phyloP scores from a whole-genome alignment of 2,113 vertebrate species.

The Chaetops frenatus region DNA sequence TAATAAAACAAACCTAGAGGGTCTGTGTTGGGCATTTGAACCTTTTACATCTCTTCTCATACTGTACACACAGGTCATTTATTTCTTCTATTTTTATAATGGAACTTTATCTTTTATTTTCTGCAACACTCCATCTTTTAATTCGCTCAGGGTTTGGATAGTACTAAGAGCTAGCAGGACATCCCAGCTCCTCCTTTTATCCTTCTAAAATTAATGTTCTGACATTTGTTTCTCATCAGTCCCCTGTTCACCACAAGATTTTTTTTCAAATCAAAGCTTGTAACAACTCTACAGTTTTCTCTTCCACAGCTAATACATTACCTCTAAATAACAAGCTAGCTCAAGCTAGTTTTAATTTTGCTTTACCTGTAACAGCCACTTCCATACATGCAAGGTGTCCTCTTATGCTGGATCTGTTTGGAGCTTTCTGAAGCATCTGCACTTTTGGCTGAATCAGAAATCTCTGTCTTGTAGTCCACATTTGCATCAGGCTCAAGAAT shows the following conservation, averaged over 20 bases:
- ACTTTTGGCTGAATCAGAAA: background rate
- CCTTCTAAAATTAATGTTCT: background rate
- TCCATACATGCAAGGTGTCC: constrained; percentile 75
- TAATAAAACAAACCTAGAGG: background rate
- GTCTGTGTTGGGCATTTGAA: background rate
- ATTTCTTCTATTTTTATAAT: background rate
- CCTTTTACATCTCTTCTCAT: background rate
- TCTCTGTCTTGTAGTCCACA: constrained; percentile 2
- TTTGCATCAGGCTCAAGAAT: constrained; percentile 2
- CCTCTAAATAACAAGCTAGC: background rate
- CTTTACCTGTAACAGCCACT: constrained; percentile 77
- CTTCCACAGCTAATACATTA: background rate
- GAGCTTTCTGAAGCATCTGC: constrained; percentile 25
- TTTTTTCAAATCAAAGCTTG: background rate
- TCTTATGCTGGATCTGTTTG: constrained; percentile 41
- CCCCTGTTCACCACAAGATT: background rate
- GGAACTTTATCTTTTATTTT: background rate
- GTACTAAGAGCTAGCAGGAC: background rate
- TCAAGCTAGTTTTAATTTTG: background rate
- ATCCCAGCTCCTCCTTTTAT: background rate
- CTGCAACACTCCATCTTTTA: background rate
- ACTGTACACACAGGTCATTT: background rate
- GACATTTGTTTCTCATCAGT: background rate
- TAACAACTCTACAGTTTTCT: background rate
- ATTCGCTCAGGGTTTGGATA: background rate